Evolutionary conservation across 2,113 vertebrate genomes (phyloP).

Genomic region (Cyanistes caeruleus): DNA sequence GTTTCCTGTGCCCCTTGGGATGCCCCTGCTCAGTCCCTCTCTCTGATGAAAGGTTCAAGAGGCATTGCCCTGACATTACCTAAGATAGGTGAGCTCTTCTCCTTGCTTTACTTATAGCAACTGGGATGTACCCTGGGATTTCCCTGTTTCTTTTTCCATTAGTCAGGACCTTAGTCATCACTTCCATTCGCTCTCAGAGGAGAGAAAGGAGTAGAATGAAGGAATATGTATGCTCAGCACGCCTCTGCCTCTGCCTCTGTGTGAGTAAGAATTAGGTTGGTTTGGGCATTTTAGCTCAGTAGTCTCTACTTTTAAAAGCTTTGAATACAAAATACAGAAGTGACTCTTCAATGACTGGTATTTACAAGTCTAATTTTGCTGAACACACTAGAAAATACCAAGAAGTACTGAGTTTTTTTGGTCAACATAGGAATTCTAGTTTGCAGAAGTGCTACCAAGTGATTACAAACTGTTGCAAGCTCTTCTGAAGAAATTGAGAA

Average conservation of each 20-base stretch:
- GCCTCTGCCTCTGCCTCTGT: background rate
- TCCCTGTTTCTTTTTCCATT: background rate
- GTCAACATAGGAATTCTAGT: background rate
- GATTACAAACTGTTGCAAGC: background rate
- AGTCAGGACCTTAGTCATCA: background rate
- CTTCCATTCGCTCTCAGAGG: background rate
- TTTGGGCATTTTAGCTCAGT: background rate
- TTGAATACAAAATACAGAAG: background rate
- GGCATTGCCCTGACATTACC: background rate
- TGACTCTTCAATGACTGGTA: background rate
- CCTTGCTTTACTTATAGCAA: background rate
- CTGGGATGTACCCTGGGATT: background rate
- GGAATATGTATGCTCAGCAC: background rate
- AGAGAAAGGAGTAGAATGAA: background rate
- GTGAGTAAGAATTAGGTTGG: background rate
- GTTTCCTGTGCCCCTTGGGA: background rate
- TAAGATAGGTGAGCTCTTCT: background rate
- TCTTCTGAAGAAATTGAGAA: background rate
- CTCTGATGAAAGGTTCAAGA: background rate
- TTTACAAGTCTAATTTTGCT: background rate
- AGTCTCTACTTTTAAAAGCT: background rate
- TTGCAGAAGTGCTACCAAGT: background rate
- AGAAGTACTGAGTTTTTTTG: background rate
- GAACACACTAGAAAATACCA: background rate
- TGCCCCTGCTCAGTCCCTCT: background rate